Percentiles rank a stretch among this genome's conserved stretches.
phyloP scores from a whole-genome alignment of 2,797 vertebrate species.

The Acipenser ruthenus region DNA sequence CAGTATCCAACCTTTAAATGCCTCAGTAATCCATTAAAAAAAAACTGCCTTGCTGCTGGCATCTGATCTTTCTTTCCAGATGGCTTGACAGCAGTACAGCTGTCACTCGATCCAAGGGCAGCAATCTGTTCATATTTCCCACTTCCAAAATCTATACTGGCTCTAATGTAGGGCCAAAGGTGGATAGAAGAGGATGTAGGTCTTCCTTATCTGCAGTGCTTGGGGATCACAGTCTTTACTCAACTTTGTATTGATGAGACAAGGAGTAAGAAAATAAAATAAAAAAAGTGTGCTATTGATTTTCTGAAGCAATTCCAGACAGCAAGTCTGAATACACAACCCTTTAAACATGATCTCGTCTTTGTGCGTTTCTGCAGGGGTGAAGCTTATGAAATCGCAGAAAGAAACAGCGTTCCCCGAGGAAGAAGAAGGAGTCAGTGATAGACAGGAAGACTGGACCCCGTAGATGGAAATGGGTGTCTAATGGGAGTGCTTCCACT shows the following conservation, averaged over 20 bases:
- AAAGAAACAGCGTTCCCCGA: conserved; percentile 59
- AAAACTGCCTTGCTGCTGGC: background rate
- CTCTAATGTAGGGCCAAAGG: background rate
- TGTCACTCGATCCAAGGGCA: conserved; percentile 3
- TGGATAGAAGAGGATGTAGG: background rate
- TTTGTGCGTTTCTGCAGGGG: conserved; percentile 54
- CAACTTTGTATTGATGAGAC: background rate
- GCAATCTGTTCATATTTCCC: background rate
- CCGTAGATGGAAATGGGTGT: conserved; percentile 32
- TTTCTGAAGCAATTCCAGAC: too few relatives aligned
- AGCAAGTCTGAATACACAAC: background rate
- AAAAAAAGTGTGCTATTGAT: too few relatives aligned
- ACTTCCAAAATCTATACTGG: background rate
- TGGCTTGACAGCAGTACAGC: background rate
- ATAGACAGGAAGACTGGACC: conserved; percentile 51
- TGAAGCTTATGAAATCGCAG: conserved; percentile 64
- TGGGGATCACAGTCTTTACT: background rate
- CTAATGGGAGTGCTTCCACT: conserved; percentile 15
- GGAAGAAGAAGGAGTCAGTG: conserved; percentile 52
- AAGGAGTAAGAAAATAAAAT: background rate
- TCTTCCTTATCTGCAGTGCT: background rate
- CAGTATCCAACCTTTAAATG: too few relatives aligned
- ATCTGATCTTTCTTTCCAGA: conserved; percentile 9
- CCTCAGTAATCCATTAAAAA: too few relatives aligned
- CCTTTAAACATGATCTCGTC: conserved; percentile 22